A percentile compares a stretch with the other conserved stretches of the same genome.
These are phyloP conservation scores for Pseudoips prasinana DNA, from an alignment of 2,888 invertebrate species.

Conservation along the genomic window DNA sequence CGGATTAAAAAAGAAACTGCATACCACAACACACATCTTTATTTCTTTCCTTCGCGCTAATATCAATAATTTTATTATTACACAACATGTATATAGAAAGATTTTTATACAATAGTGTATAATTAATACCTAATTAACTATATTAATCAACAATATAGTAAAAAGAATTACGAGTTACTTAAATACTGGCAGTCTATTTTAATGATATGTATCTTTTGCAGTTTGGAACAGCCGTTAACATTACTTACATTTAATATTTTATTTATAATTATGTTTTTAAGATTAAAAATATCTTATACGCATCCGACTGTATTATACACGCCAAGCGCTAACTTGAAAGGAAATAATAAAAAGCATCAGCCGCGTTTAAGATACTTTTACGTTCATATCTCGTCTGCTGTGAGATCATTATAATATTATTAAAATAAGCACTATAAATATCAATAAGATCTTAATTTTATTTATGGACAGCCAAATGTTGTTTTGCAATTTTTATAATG, in stretches of 20 bases:
- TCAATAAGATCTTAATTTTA: slow-evolving; percentile 10
- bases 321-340: slow-evolving; percentile 18
- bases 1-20: slow-evolving; percentile 28
- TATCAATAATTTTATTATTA: slow-evolving; percentile 72
- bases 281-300: slow-evolving; percentile 14
- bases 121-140: slow-evolving; percentile 71
- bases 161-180: slow-evolving; percentile 74
- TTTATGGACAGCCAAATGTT: slow-evolving; percentile 10
- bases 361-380: slow-evolving; percentile 15
- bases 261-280: slow-evolving; percentile 6
- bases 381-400: slow-evolving; percentile 14
- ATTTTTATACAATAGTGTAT: slow-evolving; percentile 82
- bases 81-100: slow-evolving; percentile 82
- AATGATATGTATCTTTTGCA: slow-evolving; percentile 81
- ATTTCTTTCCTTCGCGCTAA: slow-evolving; percentile 61
- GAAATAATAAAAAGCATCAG: slow-evolving; percentile 4
- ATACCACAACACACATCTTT: slow-evolving; percentile 78
- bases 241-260: slow-evolving; percentile 38
- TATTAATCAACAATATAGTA: slow-evolving; percentile 77
- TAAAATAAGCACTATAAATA: slow-evolving; percentile 1
- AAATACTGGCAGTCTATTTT: slow-evolving; percentile 77
- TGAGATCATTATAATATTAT: slow-evolving; percentile 21
- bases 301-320: slow-evolving; percentile 16
- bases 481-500: slow-evolving; percentile 4
- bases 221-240: slow-evolving; percentile 75